Evolutionary conservation across 30 jellyfish, hydroid and myxozoan genomes (phyloP), one percentile per base, ranked within the genome.

Genomic region (Turritopsis dohrnii): DNA sequence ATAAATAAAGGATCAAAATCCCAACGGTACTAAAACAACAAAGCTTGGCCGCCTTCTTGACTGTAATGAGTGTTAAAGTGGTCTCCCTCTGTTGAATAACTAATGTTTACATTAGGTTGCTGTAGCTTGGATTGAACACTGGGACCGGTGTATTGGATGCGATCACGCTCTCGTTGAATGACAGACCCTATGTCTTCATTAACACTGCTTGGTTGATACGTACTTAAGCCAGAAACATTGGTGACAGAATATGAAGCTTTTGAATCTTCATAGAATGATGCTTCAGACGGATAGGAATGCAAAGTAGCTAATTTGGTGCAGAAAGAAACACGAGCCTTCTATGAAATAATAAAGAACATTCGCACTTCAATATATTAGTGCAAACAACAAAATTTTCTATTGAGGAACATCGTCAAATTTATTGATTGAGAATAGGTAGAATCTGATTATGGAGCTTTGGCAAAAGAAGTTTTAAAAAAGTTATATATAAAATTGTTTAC

Each of bases 111-210:
- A 0, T 27, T n/a, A 21, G 65, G 75, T 19, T 21, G 3, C 5
- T 28, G 22, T 23, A 28, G 52, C 7, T 65, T 69, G 28, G 60
- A 18, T 13, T 75, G 54, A 23, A 1, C 1, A 75, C 8, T 28
- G 18, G 66, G 66, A 1, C 41, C 54, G 19, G 53, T 52, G 52
- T 21, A 23, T 18, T 19, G 13, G 16, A 79, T 16, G 20, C 87
- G 79, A 19, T 80, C 87, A 52, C 87, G 81, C 65, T 80, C 87
- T 18, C 76, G 81, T 53, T 80, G 81, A 21, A 80, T 80, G 29
- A 69, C 80, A 53, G 54, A 19, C 18, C 76, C 87, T 21, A 80
- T 17, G 31, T 53, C 87, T 19, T 23, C 29, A 41, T 5, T 53
- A 20, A 69, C 27, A 26, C 84, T 16, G 80, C 41, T 52, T 23